These are phyloP conservation scores for Malurus elegans DNA, from an alignment of 2,113 vertebrate species.

Conservation along the genomic window DNA sequence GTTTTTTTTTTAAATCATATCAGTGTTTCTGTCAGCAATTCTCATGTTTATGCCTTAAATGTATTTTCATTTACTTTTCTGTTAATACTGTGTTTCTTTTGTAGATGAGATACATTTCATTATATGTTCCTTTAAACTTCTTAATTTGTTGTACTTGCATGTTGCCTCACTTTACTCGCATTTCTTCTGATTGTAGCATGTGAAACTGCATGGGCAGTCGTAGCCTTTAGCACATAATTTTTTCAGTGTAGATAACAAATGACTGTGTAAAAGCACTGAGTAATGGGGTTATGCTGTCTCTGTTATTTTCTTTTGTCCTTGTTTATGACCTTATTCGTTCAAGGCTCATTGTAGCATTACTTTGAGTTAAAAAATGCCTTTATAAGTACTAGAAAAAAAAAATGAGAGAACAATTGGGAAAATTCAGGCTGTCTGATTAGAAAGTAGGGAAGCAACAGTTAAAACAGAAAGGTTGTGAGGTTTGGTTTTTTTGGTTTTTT, in stretches of 20 bases:
- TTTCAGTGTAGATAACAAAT: neutral
- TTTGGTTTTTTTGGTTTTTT: neutral
- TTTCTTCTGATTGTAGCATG: neutral
- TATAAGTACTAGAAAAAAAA: neutral
- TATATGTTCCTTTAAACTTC: neutral
- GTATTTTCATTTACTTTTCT: neutral
- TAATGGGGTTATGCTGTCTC: neutral
- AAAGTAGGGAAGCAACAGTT: neutral
- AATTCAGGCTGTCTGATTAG: neutral
- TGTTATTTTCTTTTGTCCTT: conserved; percentile 18
- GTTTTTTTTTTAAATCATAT: neutral
- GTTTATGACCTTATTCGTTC: conserved; percentile 19
- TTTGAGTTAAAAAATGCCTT: neutral
- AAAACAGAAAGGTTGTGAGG: neutral
- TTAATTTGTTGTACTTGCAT: neutral
- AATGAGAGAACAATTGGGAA: neutral
- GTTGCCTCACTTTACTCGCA: neutral
- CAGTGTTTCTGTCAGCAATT: neutral
- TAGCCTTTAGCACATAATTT: neutral
- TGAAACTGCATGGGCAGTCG: neutral
- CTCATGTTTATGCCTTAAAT: neutral
- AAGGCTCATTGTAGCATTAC: neutral
- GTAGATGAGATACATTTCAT: neutral
- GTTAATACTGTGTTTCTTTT: neutral
- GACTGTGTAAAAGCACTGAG: neutral